Evolutionary conservation across 2,797 vertebrate species (phyloP).

Genomic region (Champsocephalus esox): DNA sequence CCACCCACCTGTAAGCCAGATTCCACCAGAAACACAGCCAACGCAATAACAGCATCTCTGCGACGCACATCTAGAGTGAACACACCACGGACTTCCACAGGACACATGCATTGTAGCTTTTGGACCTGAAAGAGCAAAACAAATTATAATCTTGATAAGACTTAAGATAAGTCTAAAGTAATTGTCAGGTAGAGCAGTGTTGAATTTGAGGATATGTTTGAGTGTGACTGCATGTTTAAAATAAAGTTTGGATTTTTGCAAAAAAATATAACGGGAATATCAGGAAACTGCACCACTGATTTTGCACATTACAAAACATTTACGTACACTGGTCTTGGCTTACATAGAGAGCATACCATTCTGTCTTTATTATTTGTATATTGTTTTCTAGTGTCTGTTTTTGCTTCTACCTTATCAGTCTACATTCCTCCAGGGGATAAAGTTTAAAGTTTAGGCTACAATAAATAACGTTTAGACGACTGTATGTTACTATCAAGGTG

Average conservation of each 20-base stretch:
- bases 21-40: slow-evolving; percentile 95
- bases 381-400: neutral
- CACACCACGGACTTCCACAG: slow-evolving; percentile 92
- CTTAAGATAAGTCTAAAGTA: neutral
- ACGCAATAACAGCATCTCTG: slow-evolving; percentile 94
- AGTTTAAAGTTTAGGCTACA: too few species aligned
- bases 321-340: neutral
- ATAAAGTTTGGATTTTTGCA: neutral
- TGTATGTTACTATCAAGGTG: neutral
- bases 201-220: neutral
- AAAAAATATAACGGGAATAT: neutral
- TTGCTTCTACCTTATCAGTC: neutral
- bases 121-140: slow-evolving; percentile 86
- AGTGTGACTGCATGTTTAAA: neutral
- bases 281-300: neutral
- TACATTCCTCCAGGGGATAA: neutral
- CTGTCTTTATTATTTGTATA: neutral
- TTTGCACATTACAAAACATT: neutral
- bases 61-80: slow-evolving; percentile 95
- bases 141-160: neutral
- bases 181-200: neutral
- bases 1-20: slow-evolving; percentile 92
- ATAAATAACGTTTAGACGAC: neutral
- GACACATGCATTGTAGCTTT: slow-evolving; percentile 97
- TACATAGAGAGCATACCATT: neutral